Percentiles rank a stretch among this genome's conserved stretches.
phyloP scores from a whole-genome alignment of 1,140 invertebrate species.

The Drosophila navojoa region DNA sequence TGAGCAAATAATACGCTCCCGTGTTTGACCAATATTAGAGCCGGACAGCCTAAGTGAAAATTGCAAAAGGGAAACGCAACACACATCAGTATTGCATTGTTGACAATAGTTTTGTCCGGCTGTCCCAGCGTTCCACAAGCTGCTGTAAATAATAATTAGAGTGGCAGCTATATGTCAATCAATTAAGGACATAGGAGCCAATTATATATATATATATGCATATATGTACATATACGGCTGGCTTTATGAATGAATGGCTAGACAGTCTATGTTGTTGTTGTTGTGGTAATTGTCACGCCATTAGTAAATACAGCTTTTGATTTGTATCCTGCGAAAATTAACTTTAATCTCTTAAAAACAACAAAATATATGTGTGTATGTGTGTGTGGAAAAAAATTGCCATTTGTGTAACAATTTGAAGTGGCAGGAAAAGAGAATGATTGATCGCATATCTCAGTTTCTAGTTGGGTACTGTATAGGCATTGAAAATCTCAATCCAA shows the following conservation, averaged over 20 bases:
- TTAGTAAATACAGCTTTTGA: constrained; percentile 23
- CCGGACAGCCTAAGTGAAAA: constrained; percentile 44
- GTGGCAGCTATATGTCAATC: constrained; percentile 63
- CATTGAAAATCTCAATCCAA: constrained; percentile 97
- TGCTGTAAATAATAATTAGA: constrained; percentile 80
- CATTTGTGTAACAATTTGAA: constrained; percentile 74
- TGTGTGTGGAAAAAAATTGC: background rate
- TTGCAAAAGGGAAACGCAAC: constrained; percentile 8
- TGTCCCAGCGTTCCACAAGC: constrained; percentile 12
- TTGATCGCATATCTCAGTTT: constrained; percentile 84
- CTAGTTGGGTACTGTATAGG: constrained; percentile 86
- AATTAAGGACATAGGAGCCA: constrained; percentile 61
- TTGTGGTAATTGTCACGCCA: constrained; percentile 23
- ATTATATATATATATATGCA: constrained; percentile 46
- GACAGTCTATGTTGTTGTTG: constrained; percentile 5
- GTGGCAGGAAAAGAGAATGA: constrained; percentile 84
- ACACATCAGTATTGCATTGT: constrained; percentile 38
- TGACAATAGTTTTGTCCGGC: constrained; percentile 49
- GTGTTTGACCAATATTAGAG: constrained; percentile 74
- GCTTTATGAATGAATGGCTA: constrained; percentile 29
- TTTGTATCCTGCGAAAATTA: constrained; percentile 10
- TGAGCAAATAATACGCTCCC: constrained; percentile 70
- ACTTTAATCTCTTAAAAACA: constrained; percentile 21
- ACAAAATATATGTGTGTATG: background rate
- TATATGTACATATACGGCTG: background rate